Conservation (phyloP, 2,888 invertebrate genomes). For the Hololepta plana region DNA sequence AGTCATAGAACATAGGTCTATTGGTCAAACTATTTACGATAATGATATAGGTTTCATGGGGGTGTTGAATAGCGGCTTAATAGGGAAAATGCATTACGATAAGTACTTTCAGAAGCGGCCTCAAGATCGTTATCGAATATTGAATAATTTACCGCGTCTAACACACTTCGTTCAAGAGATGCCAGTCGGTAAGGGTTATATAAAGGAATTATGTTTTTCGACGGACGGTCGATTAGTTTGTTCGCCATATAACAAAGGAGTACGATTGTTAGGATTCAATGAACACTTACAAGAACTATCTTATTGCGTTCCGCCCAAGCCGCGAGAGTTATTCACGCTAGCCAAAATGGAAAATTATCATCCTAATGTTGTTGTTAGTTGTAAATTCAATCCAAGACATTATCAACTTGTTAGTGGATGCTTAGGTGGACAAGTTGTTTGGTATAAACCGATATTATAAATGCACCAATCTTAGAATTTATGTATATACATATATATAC, state of each 20-base stretch:
- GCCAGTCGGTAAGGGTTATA: constrained; percentile 72
- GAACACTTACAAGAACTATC: constrained; percentile 61
- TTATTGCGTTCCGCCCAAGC: constrained; percentile 40
- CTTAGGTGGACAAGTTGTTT: constrained; percentile 70
- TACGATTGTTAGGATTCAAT: constrained; percentile 68
- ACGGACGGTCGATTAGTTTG: constrained; percentile 78
- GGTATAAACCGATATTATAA: constrained; percentile 59
- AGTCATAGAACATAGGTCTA: constrained; percentile 4
- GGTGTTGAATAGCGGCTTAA: constrained; percentile 23
- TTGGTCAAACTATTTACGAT: constrained; percentile 10
- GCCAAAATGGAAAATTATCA: constrained; percentile 55
- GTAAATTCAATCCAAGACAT: constrained; percentile 77
- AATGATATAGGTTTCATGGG: constrained; percentile 17
- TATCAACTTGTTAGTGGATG: constrained; percentile 82
- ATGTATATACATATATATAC: constrained; percentile 1
- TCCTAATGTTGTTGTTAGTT: constrained; percentile 69
- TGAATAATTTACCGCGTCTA: constrained; percentile 57
- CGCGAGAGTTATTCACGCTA: constrained; percentile 41
- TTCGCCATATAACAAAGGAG: constrained; percentile 75
- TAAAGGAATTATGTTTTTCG: constrained; percentile 85
- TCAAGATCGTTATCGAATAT: constrained; percentile 29
- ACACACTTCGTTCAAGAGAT: constrained; percentile 38
- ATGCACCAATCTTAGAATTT: constrained; percentile 1
- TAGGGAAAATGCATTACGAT: constrained; percentile 17
- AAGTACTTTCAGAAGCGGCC: constrained; percentile 18